Base-by-base conservation (phyloP, 2,888 invertebrate genomes). In the Drosophila greeni region DNA sequence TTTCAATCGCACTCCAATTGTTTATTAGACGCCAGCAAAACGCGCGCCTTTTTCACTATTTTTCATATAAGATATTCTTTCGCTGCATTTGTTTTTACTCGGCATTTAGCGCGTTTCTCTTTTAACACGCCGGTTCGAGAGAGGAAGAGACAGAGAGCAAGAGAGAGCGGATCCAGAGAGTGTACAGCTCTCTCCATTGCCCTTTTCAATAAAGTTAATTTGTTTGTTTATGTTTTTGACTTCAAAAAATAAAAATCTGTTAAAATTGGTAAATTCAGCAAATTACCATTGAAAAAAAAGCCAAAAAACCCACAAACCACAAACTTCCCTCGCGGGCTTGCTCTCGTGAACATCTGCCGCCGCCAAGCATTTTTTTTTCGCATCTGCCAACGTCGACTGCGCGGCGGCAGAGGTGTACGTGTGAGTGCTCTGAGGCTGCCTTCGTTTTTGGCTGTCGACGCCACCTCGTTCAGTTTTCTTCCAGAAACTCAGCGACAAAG, bases 71-170 rank as follows among this genome's bases (percentile, higher is more conserved):
- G 56, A 56, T 37, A 75, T 66, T 58, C 59, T 60, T 79, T 77
- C 26, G 29, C 42, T 84, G 79, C 76, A 84, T 78, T 79, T 85
- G 85, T 79, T 79, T 79, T 85, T 82, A 82, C 82, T 69, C 66
- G 59, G 48, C 69, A 66, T 81, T 76, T 76, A 77, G 61, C 84
- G 51, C 45, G 26, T 37, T 61, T 61, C 74, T 54, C 76, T 47
- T 58, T 66, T 53, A 42, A 72, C 72, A 72, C 56, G 73, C 67
- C 69, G 73, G 69, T 72, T 68, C 47, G 29, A 40, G 34, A 31
- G 43, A 31, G 57, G n/a, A 36, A 37, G 31, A 39, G 14, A 8
- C 5, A 7, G 66, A 33, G 42, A 34, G 66, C 9, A n/a, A n/a
- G 43, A 11, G 40, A 37, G 20, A n/a, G 26, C 37, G 20, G 40